phyloP scores from a whole-genome alignment of 1,140 invertebrate genomes.

The Magallana angulata region DNA sequence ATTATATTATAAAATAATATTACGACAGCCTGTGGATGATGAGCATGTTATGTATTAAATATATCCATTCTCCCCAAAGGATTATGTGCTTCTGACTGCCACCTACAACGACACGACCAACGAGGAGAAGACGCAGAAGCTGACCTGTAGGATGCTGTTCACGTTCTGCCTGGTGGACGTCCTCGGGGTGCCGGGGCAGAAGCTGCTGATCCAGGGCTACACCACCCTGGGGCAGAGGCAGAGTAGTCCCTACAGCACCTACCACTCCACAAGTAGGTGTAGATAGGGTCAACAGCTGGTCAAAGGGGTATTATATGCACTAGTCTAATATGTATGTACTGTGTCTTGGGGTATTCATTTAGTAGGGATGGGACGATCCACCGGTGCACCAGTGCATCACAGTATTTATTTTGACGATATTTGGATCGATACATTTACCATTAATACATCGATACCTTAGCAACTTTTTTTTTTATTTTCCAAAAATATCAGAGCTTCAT shows the following conservation, averaged over 20 bases:
- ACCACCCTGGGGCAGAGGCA: slow-evolving; percentile 53
- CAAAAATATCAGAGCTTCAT: too few species aligned
- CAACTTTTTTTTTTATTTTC: too few species aligned
- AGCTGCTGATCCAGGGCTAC: slow-evolving; percentile 51
- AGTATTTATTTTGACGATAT: too few species aligned
- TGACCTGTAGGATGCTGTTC: slow-evolving; percentile 48
- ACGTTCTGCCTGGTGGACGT: slow-evolving; percentile 38
- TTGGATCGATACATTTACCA: too few species aligned
- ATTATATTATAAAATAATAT: too few species aligned
- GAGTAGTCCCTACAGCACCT: slow-evolving; percentile 52
- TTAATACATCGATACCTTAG: too few species aligned
- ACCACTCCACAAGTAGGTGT: slow-evolving; percentile 60
- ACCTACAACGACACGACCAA: slow-evolving; percentile 51
- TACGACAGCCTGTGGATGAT: background rate
- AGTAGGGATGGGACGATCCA: too few species aligned
- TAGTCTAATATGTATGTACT: too few species aligned
- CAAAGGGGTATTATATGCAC: too few species aligned
- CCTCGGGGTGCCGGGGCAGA: slow-evolving; percentile 54
- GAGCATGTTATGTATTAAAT: background rate
- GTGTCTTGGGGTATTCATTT: too few species aligned
- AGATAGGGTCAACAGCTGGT: background rate
- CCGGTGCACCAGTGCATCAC: too few species aligned
- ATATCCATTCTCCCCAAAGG: slow-evolving; percentile 42
- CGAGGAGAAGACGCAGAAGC: slow-evolving; percentile 37
- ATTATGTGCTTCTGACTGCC: slow-evolving; percentile 52